Evolutionary conservation across 2,888 invertebrate species (phyloP).

Genomic region (Rhaphigaster nebulosa): DNA sequence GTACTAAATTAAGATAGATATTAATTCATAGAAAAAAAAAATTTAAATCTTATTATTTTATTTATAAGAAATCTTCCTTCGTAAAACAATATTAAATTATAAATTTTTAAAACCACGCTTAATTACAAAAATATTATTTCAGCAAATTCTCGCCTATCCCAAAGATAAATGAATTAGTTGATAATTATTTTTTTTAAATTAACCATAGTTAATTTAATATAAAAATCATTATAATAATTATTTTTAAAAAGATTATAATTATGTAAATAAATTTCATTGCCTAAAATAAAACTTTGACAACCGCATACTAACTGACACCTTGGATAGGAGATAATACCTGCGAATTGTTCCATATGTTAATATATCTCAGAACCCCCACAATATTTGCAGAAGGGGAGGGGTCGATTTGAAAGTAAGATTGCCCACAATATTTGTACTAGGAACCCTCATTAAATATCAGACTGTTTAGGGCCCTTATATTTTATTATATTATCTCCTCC

Average conservation of each 20-base stretch:
- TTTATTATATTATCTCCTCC: conserved; percentile 14
- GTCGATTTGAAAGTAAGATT: conserved; percentile 33
- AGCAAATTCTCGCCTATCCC: too few species aligned
- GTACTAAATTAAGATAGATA: too few species aligned
- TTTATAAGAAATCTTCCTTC: too few species aligned
- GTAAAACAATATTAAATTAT: too few species aligned
- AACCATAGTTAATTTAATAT: neutral
- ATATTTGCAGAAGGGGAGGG: neutral
- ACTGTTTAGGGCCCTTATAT: conserved; percentile 10
- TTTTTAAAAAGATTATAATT: neutral
- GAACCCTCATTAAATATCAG: neutral
- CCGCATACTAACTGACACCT: neutral
- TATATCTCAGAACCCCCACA: neutral
- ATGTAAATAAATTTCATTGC: neutral
- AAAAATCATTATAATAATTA: neutral
- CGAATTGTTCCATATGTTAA: conserved; percentile 1
- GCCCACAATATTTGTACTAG: conserved; percentile 48
- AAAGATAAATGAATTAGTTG: too few species aligned
- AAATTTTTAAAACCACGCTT: too few species aligned
- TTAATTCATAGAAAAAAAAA: too few species aligned
- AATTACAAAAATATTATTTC: too few species aligned
- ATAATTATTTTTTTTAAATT: neutral
- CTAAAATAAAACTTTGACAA: neutral
- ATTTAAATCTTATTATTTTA: too few species aligned
- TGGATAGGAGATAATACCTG: neutral